Evolutionary conservation across 2,888 invertebrate genomes (phyloP), one percentile per base, ranked within the genome.

Genomic region (Pseudococcus jackbeardsleyi): DNA sequence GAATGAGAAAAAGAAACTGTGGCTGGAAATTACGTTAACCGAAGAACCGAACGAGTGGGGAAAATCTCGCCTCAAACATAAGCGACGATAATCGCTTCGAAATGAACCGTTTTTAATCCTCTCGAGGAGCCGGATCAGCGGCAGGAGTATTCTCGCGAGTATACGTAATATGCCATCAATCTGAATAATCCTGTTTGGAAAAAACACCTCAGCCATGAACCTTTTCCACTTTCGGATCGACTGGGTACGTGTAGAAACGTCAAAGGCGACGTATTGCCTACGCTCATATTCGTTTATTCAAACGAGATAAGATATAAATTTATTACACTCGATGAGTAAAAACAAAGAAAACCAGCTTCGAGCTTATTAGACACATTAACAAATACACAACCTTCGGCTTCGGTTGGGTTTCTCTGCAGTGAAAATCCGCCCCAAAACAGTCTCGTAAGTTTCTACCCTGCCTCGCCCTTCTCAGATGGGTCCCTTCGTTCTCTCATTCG

Each of bases 281-380:
- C 50, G 50, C 50, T 50, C 50, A 17, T 77, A 39, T 39, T 26
- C 77, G 26, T 77, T 77, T 77, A 77, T 77, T 77, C 17, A 77
- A 77, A 77, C 39, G 77, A 77, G 77, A 77, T 39, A 77, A 77
- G 33, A 39, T 64, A 77, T 77, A 39, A 77, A 77, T 77, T 77
- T 39, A 26, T 77, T 77, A 39, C 39, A 77, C 77, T 39, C 33
- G 77, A 77, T 77, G 33, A 77, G 77, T 39, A 39, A 26, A 77
- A 39, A 39, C 77, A 39, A 77, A 77, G 77, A 33, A 77, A 77
- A 77, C 26, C 17, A 77, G 77, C 77, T 77, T 77, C 77, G 26
- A 77, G 77, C 77, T 77, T 33, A 77, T 77, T 77, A 77, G 33
- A 39, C 26, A 77, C 77, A 77, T 64, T 64, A 64, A 64, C 64